Conservation (phyloP, 2,113 vertebrate species). For the Panthera leo region DNA sequence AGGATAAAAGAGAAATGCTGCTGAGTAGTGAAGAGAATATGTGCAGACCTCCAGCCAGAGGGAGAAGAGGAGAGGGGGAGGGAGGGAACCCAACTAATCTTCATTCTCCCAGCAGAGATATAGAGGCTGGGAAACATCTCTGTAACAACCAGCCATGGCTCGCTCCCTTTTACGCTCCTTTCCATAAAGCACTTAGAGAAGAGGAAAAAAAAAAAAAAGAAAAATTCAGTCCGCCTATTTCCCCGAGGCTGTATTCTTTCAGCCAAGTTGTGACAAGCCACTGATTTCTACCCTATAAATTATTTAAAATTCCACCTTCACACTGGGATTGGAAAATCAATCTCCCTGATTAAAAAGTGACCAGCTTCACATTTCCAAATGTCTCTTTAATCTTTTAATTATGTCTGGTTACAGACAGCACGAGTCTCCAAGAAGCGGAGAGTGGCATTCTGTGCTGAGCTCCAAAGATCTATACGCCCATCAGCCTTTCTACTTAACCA, state of each 20-base stretch:
- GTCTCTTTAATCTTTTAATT: conserved; percentile 76
- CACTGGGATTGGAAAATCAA: conserved; percentile 68
- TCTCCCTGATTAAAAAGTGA: conserved; percentile 79
- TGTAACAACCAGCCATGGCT: not conserved
- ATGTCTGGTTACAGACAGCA: conserved; percentile 56
- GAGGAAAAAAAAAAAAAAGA: not conserved
- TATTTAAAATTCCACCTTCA: conserved; percentile 71
- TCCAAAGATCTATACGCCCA: not conserved
- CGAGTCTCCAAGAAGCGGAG: conserved; percentile 6
- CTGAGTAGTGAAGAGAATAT: conserved; percentile 50
- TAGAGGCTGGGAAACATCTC: not conserved
- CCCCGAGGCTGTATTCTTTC: conserved; percentile 38
- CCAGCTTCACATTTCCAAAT: conserved; percentile 56
- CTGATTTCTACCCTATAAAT: conserved; percentile 68
- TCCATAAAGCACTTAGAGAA: not conserved
- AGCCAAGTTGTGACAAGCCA: conserved; percentile 53
- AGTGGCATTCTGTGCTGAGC: not conserved
- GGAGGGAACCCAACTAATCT: conserved; percentile 3
- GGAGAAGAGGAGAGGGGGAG: not conserved
- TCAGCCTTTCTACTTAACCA: not conserved
- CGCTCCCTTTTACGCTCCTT: not conserved
- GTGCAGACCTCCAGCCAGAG: conserved; percentile 53
- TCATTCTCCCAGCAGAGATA: conserved; percentile 50
- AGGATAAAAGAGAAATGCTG: conserved; percentile 61
- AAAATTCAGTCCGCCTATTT: not conserved